Percentiles rank a stretch among this genome's conserved stretches.
phyloP scores from a whole-genome alignment of 1,140 invertebrate genomes.

The Ips nitidus region DNA sequence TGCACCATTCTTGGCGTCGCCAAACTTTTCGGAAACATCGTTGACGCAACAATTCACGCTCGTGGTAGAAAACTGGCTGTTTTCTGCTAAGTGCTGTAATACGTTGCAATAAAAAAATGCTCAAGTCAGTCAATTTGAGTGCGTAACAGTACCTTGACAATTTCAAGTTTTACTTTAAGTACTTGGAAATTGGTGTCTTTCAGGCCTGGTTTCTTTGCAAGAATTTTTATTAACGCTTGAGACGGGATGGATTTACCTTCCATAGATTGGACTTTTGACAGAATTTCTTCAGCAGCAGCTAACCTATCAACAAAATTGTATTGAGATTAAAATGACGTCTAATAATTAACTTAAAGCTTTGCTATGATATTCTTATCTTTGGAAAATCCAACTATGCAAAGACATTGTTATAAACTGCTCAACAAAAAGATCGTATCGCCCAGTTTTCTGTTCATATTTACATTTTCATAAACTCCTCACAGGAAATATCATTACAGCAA shows the following conservation, averaged over 20 bases:
- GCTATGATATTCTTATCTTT: too few species aligned
- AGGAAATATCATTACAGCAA: too few species aligned
- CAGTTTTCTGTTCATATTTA: too few species aligned
- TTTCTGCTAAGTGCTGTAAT: conserved; percentile 66
- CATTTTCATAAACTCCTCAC: too few species aligned
- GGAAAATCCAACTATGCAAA: too few species aligned
- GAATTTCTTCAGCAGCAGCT: conserved; percentile 73
- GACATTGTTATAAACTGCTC: too few species aligned
- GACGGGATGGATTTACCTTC: conserved; percentile 66
- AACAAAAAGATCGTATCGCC: too few species aligned
- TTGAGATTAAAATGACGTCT: too few species aligned
- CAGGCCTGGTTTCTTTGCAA: conserved; percentile 86
- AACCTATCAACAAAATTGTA: conserved; percentile 52
- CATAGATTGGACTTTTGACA: conserved; percentile 63
- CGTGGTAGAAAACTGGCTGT: conserved; percentile 68
- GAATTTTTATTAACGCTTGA: conserved; percentile 72
- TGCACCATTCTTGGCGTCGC: conserved; percentile 77
- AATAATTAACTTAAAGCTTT: too few species aligned
- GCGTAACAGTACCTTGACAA: conserved; percentile 58
- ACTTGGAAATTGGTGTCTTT: conserved; percentile 95
- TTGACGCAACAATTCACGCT: conserved; percentile 74
- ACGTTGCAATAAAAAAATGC: neutral
- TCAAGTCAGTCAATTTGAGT: too few species aligned
- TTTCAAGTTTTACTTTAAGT: conserved; percentile 79
- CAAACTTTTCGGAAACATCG: conserved; percentile 83